Percentiles rank a stretch among this genome's conserved stretches.
Conservation (phyloP, 2,888 invertebrate genomes). For the Agonopterix alstromeriana region DNA sequence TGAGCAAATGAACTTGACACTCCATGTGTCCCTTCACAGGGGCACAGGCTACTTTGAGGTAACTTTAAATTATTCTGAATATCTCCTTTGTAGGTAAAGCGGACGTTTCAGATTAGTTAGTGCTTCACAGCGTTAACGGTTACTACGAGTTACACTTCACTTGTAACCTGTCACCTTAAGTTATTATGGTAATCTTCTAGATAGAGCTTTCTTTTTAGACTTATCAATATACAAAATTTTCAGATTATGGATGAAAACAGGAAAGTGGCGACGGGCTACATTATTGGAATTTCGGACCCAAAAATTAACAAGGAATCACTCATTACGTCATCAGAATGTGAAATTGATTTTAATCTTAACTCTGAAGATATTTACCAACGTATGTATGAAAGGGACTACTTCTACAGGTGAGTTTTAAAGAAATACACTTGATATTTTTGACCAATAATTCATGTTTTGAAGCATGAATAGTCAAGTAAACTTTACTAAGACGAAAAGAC, state of each 20-base stretch:
- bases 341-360: slow-evolving; percentile 12
- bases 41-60: slow-evolving; percentile 79
- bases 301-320: slow-evolving; percentile 1
- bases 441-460: neutral
- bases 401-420: slow-evolving; percentile 28
- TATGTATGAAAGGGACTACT: slow-evolving; percentile 26
- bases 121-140: neutral
- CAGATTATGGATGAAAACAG: slow-evolving; percentile 30
- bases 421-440: neutral
- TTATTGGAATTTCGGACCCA: slow-evolving; percentile 2
- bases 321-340: slow-evolving; percentile 8
- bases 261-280: slow-evolving; percentile 29
- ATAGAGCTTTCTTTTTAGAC: neutral
- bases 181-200: neutral
- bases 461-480: neutral
- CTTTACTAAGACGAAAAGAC: neutral
- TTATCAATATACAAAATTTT: neutral
- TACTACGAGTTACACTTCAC: neutral
- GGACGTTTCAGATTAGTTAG: no score
- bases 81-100: neutral
- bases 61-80: slow-evolving; percentile 1
- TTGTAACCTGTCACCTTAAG: neutral
- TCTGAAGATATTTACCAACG: slow-evolving; percentile 33
- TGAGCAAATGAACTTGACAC: slow-evolving; percentile 67
- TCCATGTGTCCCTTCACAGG: slow-evolving; percentile 77